Percentiles rank a stretch among this genome's conserved stretches.
phyloP scores from a whole-genome alignment of 2,888 invertebrate genomes.

The Xanthorhoe spadicearia region DNA sequence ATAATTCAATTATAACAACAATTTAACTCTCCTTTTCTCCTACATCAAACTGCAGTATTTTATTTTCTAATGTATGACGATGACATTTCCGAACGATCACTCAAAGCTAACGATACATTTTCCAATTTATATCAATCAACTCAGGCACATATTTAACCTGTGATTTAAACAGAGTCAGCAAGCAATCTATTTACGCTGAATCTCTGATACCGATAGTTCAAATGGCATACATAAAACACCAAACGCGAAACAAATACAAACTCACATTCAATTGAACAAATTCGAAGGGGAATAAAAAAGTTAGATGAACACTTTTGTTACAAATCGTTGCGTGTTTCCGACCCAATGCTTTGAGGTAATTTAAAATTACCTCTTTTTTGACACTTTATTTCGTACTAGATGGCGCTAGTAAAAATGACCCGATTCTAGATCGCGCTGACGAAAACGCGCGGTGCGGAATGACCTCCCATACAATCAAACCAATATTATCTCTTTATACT shows the following conservation, averaged over 20 bases:
- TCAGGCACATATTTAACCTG: not conserved
- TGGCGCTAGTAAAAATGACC: no score
- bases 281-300: not conserved
- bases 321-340: not conserved
- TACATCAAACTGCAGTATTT: no score
- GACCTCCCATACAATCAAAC: no score
- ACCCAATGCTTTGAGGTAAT: not conserved
- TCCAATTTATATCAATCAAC: no score
- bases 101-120: constrained; percentile 15
- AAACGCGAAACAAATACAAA: not conserved
- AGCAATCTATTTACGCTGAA: not conserved
- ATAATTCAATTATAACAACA: no score
- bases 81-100: constrained; percentile 42
- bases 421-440: no score
- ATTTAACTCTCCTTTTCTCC: no score
- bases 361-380: not conserved
- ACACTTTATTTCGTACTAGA: not conserved
- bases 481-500: no score
- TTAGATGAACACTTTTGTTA: not conserved
- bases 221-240: not conserved
- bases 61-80: no score
- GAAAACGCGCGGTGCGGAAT: no score
- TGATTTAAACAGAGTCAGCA: not conserved
- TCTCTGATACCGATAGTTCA: not conserved
- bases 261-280: not conserved